Conservation (phyloP, 2,888 invertebrate genomes). For the Rosalia funebris region DNA sequence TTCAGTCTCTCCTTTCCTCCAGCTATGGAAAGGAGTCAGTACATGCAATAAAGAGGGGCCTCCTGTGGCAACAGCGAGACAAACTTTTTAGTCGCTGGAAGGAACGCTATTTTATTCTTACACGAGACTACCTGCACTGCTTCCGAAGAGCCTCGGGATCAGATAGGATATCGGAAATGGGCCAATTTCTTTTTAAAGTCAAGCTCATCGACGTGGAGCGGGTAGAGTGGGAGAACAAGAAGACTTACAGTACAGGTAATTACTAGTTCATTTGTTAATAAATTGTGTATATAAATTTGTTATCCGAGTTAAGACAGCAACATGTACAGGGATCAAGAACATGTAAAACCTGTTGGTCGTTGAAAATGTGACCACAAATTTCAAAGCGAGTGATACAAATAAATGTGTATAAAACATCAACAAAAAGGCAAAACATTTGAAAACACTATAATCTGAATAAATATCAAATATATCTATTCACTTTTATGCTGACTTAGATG, state of each 20-base stretch:
- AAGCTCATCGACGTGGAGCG: conserved; percentile 69
- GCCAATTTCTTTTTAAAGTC: conserved; percentile 73
- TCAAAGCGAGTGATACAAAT: too few relatives aligned
- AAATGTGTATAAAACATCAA: too few relatives aligned
- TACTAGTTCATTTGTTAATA: too few relatives aligned
- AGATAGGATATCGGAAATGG: conserved; percentile 71
- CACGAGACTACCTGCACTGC: conserved; percentile 73
- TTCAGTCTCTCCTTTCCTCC: conserved; percentile 59
- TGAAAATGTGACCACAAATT: too few relatives aligned
- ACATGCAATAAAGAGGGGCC: conserved; percentile 72
- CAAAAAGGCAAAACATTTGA: too few relatives aligned
- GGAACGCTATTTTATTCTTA: conserved; percentile 74
- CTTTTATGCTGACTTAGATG: too few relatives aligned
- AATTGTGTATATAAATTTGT: too few relatives aligned
- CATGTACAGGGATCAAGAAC: too few relatives aligned
- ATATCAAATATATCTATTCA: too few relatives aligned
- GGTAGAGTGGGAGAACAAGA: conserved; percentile 74
- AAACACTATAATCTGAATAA: too few relatives aligned
- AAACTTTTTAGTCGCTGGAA: conserved; percentile 74
- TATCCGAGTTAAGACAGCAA: too few relatives aligned
- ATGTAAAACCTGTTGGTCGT: too few relatives aligned
- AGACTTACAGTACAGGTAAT: conserved; percentile 66
- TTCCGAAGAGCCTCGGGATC: conserved; percentile 72
- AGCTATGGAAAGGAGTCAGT: conserved; percentile 62
- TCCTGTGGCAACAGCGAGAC: conserved; percentile 73